A percentile compares a stretch with the other conserved stretches of the same genome.
Conservation (phyloP, 64 coral and sea anemone genomes). For the Montipora efflorescens region DNA sequence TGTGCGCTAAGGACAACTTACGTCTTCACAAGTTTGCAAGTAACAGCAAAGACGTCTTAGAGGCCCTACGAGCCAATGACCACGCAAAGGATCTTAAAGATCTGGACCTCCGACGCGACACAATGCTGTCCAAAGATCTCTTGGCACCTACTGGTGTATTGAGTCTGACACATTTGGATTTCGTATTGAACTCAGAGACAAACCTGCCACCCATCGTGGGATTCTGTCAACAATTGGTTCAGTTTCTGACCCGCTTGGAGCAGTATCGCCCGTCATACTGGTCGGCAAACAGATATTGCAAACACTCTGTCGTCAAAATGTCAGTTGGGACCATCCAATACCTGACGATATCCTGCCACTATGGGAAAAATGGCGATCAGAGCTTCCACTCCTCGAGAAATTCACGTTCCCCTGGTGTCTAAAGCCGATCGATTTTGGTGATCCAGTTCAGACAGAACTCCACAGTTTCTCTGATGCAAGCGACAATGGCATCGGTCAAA, state of each 20-base stretch:
- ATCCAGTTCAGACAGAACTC: constrained; percentile 13
- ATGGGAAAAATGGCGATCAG: constrained; percentile 8
- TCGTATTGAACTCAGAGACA: constrained; percentile 51
- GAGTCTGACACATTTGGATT: constrained; percentile 66
- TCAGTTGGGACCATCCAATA: constrained; percentile 36
- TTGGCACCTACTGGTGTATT: constrained; percentile 70
- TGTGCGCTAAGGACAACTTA: constrained; percentile 47
- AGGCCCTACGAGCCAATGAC: background rate
- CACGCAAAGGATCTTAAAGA: constrained; percentile 43
- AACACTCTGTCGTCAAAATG: constrained; percentile 23
- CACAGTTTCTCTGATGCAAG: constrained; percentile 69
- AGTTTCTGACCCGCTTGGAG: constrained; percentile 1
- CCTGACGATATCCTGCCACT: constrained; percentile 27
- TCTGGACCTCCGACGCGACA: constrained; percentile 44
- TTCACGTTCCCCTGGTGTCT: constrained; percentile 38
- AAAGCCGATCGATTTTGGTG: constrained; percentile 26
- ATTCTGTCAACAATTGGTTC: constrained; percentile 53
- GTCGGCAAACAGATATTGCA: constrained; percentile 53
- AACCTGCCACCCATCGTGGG: constrained; percentile 8
- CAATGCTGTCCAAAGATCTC: constrained; percentile 43
- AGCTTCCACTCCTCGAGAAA: constrained; percentile 25
- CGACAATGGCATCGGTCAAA: constrained; percentile 67
- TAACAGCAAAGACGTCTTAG: constrained; percentile 32
- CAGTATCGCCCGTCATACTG: constrained; percentile 35
- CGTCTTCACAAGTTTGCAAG: constrained; percentile 62